These are phyloP conservation scores for Apistogramma diplotaenia DNA, from an alignment of 2,113 vertebrate species.

Conservation along the genomic window DNA sequence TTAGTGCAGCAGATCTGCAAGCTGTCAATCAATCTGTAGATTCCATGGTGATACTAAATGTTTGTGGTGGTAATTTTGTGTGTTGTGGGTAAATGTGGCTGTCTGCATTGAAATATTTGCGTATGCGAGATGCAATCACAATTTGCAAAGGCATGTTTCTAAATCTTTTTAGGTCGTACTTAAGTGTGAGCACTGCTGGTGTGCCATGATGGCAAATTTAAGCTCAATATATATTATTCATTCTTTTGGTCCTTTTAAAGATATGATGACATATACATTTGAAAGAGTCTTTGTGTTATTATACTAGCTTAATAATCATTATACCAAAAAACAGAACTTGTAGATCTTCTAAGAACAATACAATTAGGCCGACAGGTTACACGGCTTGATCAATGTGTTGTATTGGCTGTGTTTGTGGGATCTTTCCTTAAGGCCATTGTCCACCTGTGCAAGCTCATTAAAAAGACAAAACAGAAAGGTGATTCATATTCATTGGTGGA, in stretches of 20 bases:
- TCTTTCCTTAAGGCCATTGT: constrained; percentile 5
- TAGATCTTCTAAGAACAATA: constrained; percentile 16
- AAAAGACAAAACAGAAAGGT: background rate
- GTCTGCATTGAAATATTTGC: background rate
- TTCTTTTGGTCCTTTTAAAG: background rate
- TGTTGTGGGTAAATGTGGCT: background rate
- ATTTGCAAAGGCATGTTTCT: background rate
- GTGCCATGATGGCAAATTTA: background rate
- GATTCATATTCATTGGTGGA: constrained; percentile 17
- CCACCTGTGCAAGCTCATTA: constrained; percentile 26
- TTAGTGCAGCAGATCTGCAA: constrained; percentile 49
- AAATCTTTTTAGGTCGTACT: background rate
- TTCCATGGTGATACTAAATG: background rate
- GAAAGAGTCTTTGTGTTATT: background rate
- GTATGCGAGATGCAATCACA: background rate
- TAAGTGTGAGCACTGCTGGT: background rate
- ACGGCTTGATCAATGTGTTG: background rate
- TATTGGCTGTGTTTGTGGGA: background rate
- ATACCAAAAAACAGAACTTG: background rate
- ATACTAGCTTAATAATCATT: background rate
- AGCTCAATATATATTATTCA: background rate
- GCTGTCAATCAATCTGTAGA: constrained; percentile 41
- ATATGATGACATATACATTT: background rate
- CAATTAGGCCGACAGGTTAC: constrained; percentile 12
- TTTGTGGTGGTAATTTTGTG: background rate